Percentiles rank a stretch among this genome's conserved stretches.
These are phyloP conservation scores for Pangasius sanitwongsei DNA, from an alignment of 2,797 vertebrate species.

Conservation along the genomic window DNA sequence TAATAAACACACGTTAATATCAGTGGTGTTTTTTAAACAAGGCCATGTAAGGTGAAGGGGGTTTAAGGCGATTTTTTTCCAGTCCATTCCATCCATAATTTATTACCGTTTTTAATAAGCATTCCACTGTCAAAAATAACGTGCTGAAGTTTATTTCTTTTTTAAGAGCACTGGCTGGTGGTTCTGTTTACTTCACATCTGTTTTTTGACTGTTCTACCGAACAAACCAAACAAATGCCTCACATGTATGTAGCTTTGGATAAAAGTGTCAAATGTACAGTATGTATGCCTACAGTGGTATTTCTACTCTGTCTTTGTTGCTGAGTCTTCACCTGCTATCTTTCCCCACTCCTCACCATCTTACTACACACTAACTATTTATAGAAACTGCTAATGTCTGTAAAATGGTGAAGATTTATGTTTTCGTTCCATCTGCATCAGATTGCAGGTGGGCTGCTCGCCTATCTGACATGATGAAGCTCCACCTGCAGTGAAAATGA, in stretches of 20 bases:
- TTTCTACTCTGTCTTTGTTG: background rate
- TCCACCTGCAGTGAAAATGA: constrained; percentile 31
- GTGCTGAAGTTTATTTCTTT: too few species aligned
- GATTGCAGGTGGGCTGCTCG: constrained; percentile 18
- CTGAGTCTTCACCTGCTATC: constrained; percentile 40
- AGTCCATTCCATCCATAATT: background rate
- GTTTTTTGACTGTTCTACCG: background rate
- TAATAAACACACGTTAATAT: background rate
- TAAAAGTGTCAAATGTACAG: background rate
- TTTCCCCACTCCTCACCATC: background rate
- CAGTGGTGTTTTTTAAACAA: background rate
- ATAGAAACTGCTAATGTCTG: constrained; percentile 52
- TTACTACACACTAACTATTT: constrained; percentile 54
- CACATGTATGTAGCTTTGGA: background rate
- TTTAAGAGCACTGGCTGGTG: background rate
- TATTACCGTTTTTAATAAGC: background rate
- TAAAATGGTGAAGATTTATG: constrained; percentile 55
- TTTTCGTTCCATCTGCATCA: constrained; percentile 29
- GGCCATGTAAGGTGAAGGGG: background rate
- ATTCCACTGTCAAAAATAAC: background rate
- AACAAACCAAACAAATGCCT: background rate
- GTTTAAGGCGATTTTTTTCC: background rate
- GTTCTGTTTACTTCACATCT: background rate
- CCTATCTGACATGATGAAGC: constrained; percentile 49
- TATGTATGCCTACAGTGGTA: background rate